Evolutionary conservation across 2,797 vertebrate genomes (phyloP).

Genomic region (Cirrhinus mrigala): DNA sequence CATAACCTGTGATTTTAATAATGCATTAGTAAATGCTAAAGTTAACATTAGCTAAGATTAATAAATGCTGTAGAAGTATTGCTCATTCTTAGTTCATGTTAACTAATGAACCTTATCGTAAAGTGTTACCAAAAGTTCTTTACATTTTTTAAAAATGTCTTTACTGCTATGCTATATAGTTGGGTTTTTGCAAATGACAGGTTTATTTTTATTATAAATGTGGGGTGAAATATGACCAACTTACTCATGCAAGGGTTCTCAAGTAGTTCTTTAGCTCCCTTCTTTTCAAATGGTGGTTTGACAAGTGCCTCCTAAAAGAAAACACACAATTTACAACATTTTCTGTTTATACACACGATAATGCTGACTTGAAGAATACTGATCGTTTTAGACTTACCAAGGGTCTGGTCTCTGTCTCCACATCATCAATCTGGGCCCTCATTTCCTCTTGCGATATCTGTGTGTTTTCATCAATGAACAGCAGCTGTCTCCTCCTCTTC

Average conservation of each 20-base stretch:
- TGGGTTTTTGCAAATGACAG: background rate
- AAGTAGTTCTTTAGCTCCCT: constrained; percentile 66
- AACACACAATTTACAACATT: background rate
- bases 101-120: no score
- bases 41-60: no score
- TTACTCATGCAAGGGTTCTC: constrained; percentile 72
- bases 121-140: no score
- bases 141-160: no score
- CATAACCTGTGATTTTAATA: no score
- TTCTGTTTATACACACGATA: background rate
- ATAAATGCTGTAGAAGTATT: no score
- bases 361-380: background rate
- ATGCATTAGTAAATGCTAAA: no score
- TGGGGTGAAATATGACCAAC: constrained; percentile 44
- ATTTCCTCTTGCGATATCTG: constrained; percentile 70
- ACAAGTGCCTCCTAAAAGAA: constrained; percentile 38
- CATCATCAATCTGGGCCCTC: constrained; percentile 65
- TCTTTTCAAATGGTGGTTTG: constrained; percentile 33
- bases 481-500: constrained; percentile 73
- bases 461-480: constrained; percentile 75
- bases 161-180: no score
- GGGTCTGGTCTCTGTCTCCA: constrained; percentile 59
- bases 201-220: background rate
- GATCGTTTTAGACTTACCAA: constrained; percentile 39
- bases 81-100: no score